phyloP scores from a whole-genome alignment of 1,140 invertebrate species.

The Heliconius nattereri region DNA sequence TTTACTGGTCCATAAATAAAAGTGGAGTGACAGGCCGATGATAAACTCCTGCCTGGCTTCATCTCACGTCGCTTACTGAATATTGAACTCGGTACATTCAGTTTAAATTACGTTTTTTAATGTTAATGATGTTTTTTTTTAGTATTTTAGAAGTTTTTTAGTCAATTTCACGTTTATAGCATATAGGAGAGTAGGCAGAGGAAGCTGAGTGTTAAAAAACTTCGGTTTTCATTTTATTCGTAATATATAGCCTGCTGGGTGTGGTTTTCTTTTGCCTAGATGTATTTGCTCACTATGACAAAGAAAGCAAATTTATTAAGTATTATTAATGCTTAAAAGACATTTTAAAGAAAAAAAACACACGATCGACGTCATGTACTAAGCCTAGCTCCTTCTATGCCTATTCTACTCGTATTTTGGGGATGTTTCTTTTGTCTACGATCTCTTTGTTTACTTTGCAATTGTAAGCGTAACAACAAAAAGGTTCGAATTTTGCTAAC shows the following conservation, averaged over 20 bases:
- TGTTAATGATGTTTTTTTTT: background rate
- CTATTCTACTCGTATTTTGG: background rate
- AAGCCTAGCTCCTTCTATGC: background rate
- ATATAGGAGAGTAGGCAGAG: background rate
- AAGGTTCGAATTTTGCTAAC: constrained; percentile 70
- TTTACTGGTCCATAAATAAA: constrained; percentile 80
- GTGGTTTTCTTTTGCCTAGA: too few relatives aligned
- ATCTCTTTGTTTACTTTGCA: constrained; percentile 67
- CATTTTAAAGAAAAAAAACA: background rate
- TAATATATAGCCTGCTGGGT: too few relatives aligned
- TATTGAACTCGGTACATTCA: constrained; percentile 62
- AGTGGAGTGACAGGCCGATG: constrained; percentile 75
- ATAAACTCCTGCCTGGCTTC: constrained; percentile 74
- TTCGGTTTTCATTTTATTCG: background rate
- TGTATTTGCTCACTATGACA: too few relatives aligned
- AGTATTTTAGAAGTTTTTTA: background rate
- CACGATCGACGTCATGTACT: background rate
- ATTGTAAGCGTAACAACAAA: constrained; percentile 68
- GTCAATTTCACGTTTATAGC: background rate
- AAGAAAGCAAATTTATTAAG: too few relatives aligned
- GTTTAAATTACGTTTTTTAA: background rate
- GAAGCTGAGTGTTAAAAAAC: background rate
- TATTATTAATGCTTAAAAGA: too few relatives aligned
- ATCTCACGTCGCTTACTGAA: constrained; percentile 71
- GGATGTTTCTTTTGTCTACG: constrained; percentile 57